These are phyloP conservation scores for Dryoscopus gambensis DNA, from an alignment of 2,113 vertebrate genomes.

Conservation along the genomic window DNA sequence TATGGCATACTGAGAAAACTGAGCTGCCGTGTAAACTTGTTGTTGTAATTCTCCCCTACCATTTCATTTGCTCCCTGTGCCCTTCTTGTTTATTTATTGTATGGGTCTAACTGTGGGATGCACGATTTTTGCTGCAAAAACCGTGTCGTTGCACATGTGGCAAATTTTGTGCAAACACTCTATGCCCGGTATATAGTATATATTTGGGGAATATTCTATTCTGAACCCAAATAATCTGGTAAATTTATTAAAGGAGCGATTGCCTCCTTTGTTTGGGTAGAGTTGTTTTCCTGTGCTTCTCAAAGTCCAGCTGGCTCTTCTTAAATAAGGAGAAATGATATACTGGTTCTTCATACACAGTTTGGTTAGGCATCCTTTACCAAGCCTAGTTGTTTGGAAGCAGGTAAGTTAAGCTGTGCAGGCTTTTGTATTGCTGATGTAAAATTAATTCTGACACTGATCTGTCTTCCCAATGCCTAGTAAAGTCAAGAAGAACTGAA, in stretches of 20 bases:
- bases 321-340: background rate
- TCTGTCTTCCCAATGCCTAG: background rate
- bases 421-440: background rate
- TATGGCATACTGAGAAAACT: background rate
- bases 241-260: background rate
- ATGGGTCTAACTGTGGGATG: background rate
- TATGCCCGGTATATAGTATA: background rate
- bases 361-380: background rate
- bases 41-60: background rate
- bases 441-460: background rate
- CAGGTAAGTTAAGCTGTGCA: background rate
- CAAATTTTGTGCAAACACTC: background rate
- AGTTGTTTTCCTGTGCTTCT: background rate
- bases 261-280: background rate
- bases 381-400: background rate
- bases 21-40: background rate
- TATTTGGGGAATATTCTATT: background rate
- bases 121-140: background rate
- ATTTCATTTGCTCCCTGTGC: background rate
- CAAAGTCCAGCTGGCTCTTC: background rate
- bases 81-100: background rate
- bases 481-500: background rate
- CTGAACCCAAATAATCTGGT: background rate
- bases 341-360: background rate
- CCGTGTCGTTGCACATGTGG: accelerated